Percentiles rank a stretch among this genome's conserved stretches.
Conservation (phyloP, 2,113 vertebrate genomes). For the Rhea americana region DNA sequence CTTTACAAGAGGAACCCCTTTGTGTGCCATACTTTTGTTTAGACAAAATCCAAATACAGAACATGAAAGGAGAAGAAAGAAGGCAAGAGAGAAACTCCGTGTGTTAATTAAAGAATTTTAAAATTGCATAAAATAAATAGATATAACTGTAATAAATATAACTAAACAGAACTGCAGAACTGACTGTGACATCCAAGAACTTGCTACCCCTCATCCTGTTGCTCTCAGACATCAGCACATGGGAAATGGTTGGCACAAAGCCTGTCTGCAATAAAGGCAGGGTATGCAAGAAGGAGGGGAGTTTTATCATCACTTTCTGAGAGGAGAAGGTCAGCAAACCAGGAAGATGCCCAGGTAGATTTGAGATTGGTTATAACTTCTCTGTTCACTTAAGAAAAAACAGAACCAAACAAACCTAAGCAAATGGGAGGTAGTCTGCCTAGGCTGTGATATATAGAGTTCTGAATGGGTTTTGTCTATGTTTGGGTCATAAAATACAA, state of each 20-base stretch:
- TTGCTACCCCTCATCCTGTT: background rate
- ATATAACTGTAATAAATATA: too few species aligned
- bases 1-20: background rate
- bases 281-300: background rate
- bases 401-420: background rate
- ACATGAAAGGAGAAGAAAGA: background rate
- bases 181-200: background rate
- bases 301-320: background rate
- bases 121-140: too few species aligned
- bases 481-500: background rate
- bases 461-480: background rate
- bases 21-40: background rate
- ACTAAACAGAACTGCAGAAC: background rate
- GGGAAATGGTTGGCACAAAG: background rate
- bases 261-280: background rate
- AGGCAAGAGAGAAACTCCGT: background rate
- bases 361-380: background rate
- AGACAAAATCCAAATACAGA: background rate
- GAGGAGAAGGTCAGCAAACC: conserved; percentile 8
- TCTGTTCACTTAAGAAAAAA: background rate
- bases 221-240: background rate
- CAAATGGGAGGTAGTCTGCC: background rate
- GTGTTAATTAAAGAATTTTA: background rate
- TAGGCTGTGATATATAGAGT: background rate
- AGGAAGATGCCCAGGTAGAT: background rate